A percentile compares a stretch with the other conserved stretches of the same genome.
These are phyloP conservation scores for Notarius quadriscutis DNA, from an alignment of 2,113 vertebrate genomes.

Conservation along the genomic window DNA sequence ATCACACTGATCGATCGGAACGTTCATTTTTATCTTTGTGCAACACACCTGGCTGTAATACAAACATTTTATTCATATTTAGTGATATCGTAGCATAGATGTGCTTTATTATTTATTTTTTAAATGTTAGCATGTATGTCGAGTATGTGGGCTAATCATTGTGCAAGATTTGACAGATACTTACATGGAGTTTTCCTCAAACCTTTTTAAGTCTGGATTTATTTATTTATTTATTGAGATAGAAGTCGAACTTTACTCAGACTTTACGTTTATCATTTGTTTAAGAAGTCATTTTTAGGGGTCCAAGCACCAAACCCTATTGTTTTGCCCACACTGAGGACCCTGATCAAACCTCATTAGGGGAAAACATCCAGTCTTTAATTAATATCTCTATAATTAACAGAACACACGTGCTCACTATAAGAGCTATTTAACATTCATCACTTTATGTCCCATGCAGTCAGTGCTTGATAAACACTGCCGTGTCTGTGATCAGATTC, in stretches of 20 bases:
- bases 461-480: background rate
- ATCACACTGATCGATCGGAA: background rate
- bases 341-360: background rate
- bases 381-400: background rate
- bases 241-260: slow-evolving; percentile 15
- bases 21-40: background rate
- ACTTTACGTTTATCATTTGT: background rate
- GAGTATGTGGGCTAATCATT: background rate
- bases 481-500: background rate
- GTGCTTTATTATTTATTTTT: background rate
- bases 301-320: background rate
- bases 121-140: background rate
- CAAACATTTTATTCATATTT: background rate
- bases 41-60: background rate
- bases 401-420: background rate
- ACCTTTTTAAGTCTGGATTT: background rate
- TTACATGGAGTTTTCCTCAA: background rate
- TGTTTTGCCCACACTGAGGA: slow-evolving; percentile 21
- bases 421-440: background rate
- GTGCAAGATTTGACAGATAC: too few relatives aligned
- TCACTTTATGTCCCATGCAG: background rate
- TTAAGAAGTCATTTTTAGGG: background rate
- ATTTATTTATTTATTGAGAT: slow-evolving; percentile 30
- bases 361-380: background rate
- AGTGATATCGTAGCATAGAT: background rate